Evolutionary conservation across 2,113 vertebrate species (phyloP), one percentile per base, ranked within the genome.

Genomic region (Alectura lathami): DNA sequence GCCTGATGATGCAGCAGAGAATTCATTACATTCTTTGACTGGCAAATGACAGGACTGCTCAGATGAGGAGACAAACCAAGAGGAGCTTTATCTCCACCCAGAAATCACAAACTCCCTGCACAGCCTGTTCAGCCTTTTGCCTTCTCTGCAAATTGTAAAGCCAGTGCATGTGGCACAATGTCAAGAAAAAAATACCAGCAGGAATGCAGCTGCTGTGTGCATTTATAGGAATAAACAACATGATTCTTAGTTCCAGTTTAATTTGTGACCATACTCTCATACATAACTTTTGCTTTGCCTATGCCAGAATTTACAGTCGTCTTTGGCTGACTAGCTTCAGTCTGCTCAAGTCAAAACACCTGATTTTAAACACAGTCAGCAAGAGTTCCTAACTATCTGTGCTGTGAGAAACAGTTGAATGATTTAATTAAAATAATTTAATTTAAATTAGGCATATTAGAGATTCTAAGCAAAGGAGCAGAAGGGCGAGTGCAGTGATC

Each of bases 391-490:
- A n/a, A 45, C 60, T 40, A 42, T 42, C 57, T 21, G 32, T 30
- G 12, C 42, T 50, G 47, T 12, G 30, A 93, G 79, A 30, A 88
- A 59, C 38, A 85, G 91, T 8, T n/a, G 57, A 62, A 45, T 18
- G 69, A 81, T 84, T 94, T 75, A 63, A 96, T 94, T 95, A 93
- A 85, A 82, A 69, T 78, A 88, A 86, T 89, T 91, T 76, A 45
- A 68, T 85, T 92, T 86, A 75, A 86, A 93, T 81, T 91, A 96
- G 88, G 86, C 50, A 20, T 47, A 89, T 59, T 50, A 92, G 70
- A 82, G 56, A 70, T 83, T 86, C 51, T 48, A 68, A 93, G 91
- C 43, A 38, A 91, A 86, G 80, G 17, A 94, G 86, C 84, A 95
- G 88, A 76, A 80, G 63, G 88, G 64, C 32, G 60, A 94, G 62